A percentile compares a stretch with the other conserved stretches of the same genome.
Conservation (phyloP, 1,140 invertebrate species). For the Aleiodes sp. region DNA sequence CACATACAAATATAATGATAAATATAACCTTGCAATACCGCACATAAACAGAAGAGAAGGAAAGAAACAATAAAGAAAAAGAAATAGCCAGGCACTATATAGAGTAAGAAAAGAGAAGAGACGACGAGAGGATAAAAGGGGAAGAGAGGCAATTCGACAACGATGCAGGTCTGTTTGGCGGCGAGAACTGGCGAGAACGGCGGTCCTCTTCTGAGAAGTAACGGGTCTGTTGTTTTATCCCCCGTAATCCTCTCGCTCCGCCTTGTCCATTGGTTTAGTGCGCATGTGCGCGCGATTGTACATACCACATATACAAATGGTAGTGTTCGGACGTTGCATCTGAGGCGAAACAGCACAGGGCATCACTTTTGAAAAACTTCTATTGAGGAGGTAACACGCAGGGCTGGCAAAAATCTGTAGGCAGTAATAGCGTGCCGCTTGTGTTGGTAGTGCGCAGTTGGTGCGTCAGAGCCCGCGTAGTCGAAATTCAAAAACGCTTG, state of each 20-base stretch:
- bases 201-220: conserved; percentile 63
- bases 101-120: conserved; percentile 21
- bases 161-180: conserved; percentile 59
- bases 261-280: conserved; percentile 30
- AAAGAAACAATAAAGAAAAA: not conserved
- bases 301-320: conserved; percentile 21
- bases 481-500: not conserved
- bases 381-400: not conserved
- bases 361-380: not conserved
- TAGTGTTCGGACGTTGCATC: not conserved
- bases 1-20: not conserved
- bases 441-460: conserved; percentile 26
- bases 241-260: conserved; percentile 37
- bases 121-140: conserved; percentile 19
- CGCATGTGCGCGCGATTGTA: conserved; percentile 36
- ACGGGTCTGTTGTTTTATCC: conserved; percentile 60
- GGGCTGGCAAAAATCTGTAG: not conserved
- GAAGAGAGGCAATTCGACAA: conserved; percentile 23
- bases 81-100: not conserved
- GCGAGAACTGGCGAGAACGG: conserved; percentile 50
- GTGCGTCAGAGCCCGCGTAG: conserved; percentile 32
- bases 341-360: not conserved
- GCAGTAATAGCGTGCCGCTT: not conserved
- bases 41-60: not conserved
- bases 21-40: not conserved